Conservation (phyloP, 23 tunicate species). For the Halocynthia aurantium region DNA sequence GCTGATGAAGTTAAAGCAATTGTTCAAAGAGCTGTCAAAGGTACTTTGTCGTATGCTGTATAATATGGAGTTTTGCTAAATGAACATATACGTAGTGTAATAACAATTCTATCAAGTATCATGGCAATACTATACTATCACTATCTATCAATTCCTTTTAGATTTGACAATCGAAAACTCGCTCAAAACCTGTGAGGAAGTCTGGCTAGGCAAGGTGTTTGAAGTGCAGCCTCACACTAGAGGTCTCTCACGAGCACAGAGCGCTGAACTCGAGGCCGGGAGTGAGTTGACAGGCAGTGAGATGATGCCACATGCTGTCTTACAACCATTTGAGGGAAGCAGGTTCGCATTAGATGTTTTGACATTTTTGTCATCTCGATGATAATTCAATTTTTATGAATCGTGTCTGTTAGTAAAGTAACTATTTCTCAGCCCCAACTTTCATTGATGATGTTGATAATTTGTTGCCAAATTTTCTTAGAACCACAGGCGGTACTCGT, state of each 20-base stretch:
- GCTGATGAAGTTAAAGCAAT: constrained; percentile 84
- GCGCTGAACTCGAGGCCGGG: constrained; percentile 79
- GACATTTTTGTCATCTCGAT: not conserved
- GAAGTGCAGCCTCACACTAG: constrained; percentile 76
- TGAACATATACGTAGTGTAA: not conserved
- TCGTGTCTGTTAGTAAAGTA: not conserved
- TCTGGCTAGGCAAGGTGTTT: constrained; percentile 90
- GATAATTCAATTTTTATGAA: no score
- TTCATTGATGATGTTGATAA: not conserved
- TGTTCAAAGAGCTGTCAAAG: constrained; percentile 92
- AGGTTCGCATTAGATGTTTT: constrained; percentile 14
- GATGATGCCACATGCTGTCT: constrained; percentile 90
- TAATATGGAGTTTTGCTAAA: not conserved
- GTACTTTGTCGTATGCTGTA: constrained; percentile 13
- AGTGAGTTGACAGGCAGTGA: constrained; percentile 91
- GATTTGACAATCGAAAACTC: constrained; percentile 90
- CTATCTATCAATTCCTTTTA: constrained; percentile 11
- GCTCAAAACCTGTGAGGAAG: constrained; percentile 87
- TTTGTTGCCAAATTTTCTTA: not conserved
- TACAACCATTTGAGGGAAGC: constrained; percentile 66
- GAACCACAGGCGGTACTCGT: constrained; percentile 75
- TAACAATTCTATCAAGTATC: not conserved
- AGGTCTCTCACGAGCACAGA: constrained; percentile 59
- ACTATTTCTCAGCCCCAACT: not conserved
- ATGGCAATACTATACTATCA: not conserved